Evolutionary conservation across 2,888 invertebrate species (phyloP), one percentile per base, ranked within the genome.

Genomic region (Watsonalla cultraria): DNA sequence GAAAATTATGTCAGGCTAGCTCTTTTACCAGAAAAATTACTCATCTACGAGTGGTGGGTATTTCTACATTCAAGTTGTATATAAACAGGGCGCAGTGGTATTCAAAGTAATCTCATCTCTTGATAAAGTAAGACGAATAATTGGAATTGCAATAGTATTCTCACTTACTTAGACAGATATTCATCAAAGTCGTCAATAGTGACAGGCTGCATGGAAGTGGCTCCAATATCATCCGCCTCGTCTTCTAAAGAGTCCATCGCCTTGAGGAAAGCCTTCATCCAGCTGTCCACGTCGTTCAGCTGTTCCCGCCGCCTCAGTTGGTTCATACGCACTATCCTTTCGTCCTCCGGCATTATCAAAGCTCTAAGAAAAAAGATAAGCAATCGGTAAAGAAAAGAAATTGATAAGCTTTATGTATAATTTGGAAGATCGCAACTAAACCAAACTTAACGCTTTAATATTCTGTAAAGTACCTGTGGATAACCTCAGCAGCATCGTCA

Each of bases 131-230:
- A 24, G 24, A 24, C 24, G 24, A 37, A 37, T 51, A 46, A 54
- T 45, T 46, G 49, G 45, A 34, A 8, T 51, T 13, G 34, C 24
- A 5, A 24, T 45, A 33, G 5, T 46, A 52, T 46, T 8, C 13
- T 11, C 14, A 91, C 94, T 91, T 91, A 96, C 95, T 96, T 96
- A 59, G 95, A 93, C 54, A 97, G 90, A 75, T 97, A 97, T 80
- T 96, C 96, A 74, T 97, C 96, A 76, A 97, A 97, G 81, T 97
- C 97, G 69, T 97, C 96, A 72, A 97, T 93, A 6, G 96, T 96
- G n/a, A 97, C 95, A 0, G 97, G 97, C 61, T 96, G 96, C 95
- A 97, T 96, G 34, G 94, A 95, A 0, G 96, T 95, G 5, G 96
- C 95, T 11, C 96, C 95, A 51, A 96, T 93, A 61, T 96, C 96